Evolutionary conservation across 2,113 vertebrate species (phyloP), one percentile per base, ranked within the genome.

Genomic region (Osmerus mordax): DNA sequence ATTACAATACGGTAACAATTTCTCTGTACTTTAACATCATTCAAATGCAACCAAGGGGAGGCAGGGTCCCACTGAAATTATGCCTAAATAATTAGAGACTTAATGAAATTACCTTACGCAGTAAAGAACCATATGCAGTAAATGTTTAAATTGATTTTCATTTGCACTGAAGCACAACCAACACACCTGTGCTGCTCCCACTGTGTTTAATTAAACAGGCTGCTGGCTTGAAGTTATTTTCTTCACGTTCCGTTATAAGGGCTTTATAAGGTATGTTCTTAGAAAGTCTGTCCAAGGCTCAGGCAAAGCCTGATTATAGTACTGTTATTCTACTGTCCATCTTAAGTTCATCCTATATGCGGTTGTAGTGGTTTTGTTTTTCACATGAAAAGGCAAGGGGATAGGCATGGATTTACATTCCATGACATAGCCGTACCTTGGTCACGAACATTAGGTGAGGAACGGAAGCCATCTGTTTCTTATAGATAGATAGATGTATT

Each of bases 81-180:
- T 3, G 28, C 28, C 25, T 63, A 19, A 63, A 32, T 63, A 63
- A 67, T 63, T 74, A n/a, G 70, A 65, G 19, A 52, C 15, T 25
- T 66, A 55, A 79, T 71, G 56, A 54, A 21, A 41, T 61, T 41
- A 67, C 52, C 69, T 62, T 16, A 6, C 8, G 36, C 36, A 9
- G 36, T 41, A 41, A 41, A 41, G 8, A 28, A 62, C 59, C 59
- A 53, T 36, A 52, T 54, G 69, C 69, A 18, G 7, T 61, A 15
- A 61, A 23, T 21, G 32, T 63, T 15, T 23, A 4, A 16, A 16
- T 47, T 16, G 54, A 60, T 60, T 60, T 41, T 70, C 6, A 47
- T 59, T 14, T 58, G 68, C 32, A 69, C 3, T 67, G 65, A 66
- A 52, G 73, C 60, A 71, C 36, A 72, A 67, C 65, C 63, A 25